Conservation (phyloP, 2,797 vertebrate genomes). For the Halcyon badia region DNA sequence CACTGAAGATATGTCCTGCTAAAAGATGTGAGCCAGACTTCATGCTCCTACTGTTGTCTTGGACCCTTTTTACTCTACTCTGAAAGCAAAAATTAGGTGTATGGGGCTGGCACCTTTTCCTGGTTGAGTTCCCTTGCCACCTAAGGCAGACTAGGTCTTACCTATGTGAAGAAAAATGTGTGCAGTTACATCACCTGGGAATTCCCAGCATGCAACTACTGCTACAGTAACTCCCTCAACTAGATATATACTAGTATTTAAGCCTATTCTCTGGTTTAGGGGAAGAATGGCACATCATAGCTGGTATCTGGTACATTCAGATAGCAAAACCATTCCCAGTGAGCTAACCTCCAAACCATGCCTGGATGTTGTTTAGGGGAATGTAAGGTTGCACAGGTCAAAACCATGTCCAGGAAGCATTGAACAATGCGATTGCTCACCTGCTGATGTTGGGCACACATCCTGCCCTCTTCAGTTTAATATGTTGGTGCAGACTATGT, state of each 20-base stretch:
- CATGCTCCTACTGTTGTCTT: background rate
- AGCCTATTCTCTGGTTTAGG: background rate
- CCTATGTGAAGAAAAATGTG: background rate
- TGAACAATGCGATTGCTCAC: too few species aligned
- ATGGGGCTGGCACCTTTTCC: background rate
- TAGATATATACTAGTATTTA: too few species aligned
- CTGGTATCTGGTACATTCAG: background rate
- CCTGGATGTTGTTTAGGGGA: background rate
- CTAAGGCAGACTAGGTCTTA: background rate
- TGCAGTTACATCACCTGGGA: background rate
- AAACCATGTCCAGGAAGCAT: background rate
- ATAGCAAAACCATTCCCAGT: too few species aligned
- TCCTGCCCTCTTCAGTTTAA: background rate
- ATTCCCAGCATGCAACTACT: background rate
- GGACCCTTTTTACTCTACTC: background rate
- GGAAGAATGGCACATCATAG: background rate
- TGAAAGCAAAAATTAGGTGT: background rate
- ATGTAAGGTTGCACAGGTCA: background rate
- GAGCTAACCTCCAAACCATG: background rate
- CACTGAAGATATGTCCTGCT: background rate
- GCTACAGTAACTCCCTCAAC: background rate
- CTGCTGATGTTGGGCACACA: fast-evolving
- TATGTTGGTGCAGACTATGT: background rate
- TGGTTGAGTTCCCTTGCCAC: background rate
- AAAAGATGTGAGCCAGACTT: background rate